Base-by-base conservation (phyloP, 2,113 vertebrate species). In the Crocuta crocuta region DNA sequence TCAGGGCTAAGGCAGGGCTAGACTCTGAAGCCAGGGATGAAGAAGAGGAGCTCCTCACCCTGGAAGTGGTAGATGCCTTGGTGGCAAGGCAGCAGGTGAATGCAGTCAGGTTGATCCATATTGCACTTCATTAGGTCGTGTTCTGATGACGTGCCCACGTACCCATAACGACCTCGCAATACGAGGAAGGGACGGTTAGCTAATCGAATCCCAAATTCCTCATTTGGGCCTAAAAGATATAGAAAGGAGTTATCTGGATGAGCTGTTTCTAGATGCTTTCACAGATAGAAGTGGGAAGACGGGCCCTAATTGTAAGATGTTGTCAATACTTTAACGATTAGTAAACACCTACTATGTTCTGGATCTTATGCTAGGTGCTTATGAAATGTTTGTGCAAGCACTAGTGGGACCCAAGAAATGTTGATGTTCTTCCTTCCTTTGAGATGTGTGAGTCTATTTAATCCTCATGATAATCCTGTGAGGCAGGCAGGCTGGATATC, bases 1-100 rank as follows among this genome's bases (percentile, higher is more conserved):
- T 28, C 26, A n/a, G 84, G 28, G 31, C 35, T 26, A 31, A 39
- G 50, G 7, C 7, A 7, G 31, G 19, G 12, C 21, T 23, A n/a
- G 79, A 33, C 28, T 7, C 5, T 23, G 61, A 87, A 50, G 26
- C 39, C 55, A 26, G 74, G 48, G 13, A 10, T 17, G 2, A n/a
- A 65, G 48, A 21, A 35, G 66, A 73, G 86, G 43, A 79, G n/a
- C 58, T n/a, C 68, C 97, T 98, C 96, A 98, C 98, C 98, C 90
- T 98, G 98, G 84, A 98, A 98, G 79, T 98, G 98, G 86, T 98
- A 99, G 92, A 98, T 94, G 74, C 98, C 97, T 17, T 95, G 97
- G 31, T 28, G 92, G 61, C 98, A 99, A 55, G 97, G 98, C 45
- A 98, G 79, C 15, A 98, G 93, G 19, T 98, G 97, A 58, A 98